These are phyloP conservation scores for Hydrotaea diabolus DNA, from an alignment of 2,888 invertebrate species.

Conservation along the genomic window DNA sequence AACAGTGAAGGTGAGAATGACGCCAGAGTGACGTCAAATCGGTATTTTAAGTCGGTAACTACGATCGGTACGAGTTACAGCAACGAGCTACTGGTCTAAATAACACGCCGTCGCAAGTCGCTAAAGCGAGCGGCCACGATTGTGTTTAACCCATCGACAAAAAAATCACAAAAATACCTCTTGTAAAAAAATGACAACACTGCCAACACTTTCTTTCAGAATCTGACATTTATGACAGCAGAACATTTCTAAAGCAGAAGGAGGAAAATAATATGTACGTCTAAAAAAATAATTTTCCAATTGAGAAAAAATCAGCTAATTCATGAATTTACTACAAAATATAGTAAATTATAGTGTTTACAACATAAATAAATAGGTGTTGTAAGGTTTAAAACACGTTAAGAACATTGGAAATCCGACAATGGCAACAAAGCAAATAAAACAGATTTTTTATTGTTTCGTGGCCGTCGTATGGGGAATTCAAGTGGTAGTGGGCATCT, in stretches of 20 bases:
- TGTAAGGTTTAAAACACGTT: neutral
- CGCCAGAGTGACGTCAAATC: too few species aligned
- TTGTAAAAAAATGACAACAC: too few species aligned
- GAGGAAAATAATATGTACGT: constrained; percentile 60
- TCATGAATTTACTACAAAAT: constrained; percentile 31
- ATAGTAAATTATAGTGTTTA: constrained; percentile 23
- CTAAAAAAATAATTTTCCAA: constrained; percentile 42
- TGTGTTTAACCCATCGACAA: too few species aligned
- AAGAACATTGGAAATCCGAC: neutral
- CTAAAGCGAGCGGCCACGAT: too few species aligned
- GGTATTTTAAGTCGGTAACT: too few species aligned
- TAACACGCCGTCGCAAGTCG: too few species aligned
- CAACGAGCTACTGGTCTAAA: too few species aligned
- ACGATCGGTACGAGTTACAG: too few species aligned
- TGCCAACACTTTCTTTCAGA: too few species aligned
- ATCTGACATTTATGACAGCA: constrained; percentile 49
- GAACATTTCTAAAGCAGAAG: constrained; percentile 50
- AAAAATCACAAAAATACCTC: too few species aligned
- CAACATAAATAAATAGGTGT: neutral
- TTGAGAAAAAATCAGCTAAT: constrained; percentile 10
- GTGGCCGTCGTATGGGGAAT: constrained; percentile 56
- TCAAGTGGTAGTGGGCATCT: constrained; percentile 45
- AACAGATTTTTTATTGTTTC: constrained; percentile 46
- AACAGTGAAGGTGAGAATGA: too few species aligned
- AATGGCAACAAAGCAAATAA: constrained; percentile 41